Conservation (phyloP, 2,113 vertebrate species). For the Stigmatopora argus region DNA sequence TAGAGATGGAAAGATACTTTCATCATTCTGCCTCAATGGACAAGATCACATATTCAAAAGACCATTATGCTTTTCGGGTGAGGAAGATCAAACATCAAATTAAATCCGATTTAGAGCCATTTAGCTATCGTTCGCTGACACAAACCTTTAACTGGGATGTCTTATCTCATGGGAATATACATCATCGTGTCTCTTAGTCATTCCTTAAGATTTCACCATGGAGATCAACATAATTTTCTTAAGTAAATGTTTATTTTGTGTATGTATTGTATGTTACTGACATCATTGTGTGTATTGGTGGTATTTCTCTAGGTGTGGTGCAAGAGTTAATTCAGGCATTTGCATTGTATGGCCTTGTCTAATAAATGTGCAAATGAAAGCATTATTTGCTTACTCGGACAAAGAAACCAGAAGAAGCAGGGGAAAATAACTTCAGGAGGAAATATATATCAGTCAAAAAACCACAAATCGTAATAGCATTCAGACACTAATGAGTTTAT, state of each 20-base stretch:
- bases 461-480: not conserved
- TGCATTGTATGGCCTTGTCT: not conserved
- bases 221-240: constrained; percentile 34
- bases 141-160: constrained; percentile 40
- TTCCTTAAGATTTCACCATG: constrained; percentile 56
- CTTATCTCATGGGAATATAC: constrained; percentile 33
- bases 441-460: not conserved
- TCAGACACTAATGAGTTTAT: not conserved
- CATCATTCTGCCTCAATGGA: constrained; percentile 47
- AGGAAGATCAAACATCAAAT: constrained; percentile 68
- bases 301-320: not conserved
- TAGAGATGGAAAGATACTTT: constrained; percentile 47
- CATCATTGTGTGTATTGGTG: not conserved
- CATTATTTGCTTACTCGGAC: not conserved
- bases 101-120: constrained; percentile 61
- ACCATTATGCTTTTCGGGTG: constrained; percentile 55
- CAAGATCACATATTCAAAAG: constrained; percentile 44
- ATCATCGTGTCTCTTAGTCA: constrained; percentile 56
- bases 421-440: not conserved
- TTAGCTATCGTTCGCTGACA: constrained; percentile 55
- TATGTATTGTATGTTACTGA: not conserved
- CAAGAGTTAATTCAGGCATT: not conserved
- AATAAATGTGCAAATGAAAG: not conserved
- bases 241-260: constrained; percentile 1
- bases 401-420: not conserved